Percentiles rank a stretch among this genome's conserved stretches.
phyloP scores from a whole-genome alignment of 2,888 invertebrate genomes.

The Quadriops clusia region DNA sequence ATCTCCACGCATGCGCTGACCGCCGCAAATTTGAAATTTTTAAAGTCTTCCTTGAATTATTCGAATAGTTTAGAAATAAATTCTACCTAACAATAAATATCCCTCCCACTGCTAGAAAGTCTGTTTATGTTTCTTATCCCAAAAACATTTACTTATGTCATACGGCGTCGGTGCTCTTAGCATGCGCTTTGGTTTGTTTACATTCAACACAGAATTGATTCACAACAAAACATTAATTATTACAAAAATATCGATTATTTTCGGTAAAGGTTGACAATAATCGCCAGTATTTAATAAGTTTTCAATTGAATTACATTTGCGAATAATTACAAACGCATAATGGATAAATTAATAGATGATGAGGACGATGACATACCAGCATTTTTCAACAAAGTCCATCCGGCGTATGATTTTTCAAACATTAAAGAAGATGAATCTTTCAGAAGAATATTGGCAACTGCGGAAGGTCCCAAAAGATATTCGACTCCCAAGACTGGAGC shows the following conservation, averaged over 20 bases:
- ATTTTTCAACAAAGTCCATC: constrained; percentile 20
- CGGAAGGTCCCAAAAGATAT: constrained; percentile 15
- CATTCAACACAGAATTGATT: constrained; percentile 10
- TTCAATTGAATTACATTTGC: too few species aligned
- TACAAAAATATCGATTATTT: constrained; percentile 3
- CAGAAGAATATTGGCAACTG: constrained; percentile 19
- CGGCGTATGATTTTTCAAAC: constrained; percentile 19
- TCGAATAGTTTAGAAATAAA: background rate
- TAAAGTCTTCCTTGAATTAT: background rate
- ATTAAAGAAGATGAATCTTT: constrained; percentile 21
- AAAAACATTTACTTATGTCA: background rate
- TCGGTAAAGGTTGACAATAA: too few species aligned
- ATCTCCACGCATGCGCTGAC: constrained; percentile 1
- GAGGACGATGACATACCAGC: constrained; percentile 21
- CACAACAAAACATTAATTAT: constrained; percentile 8
- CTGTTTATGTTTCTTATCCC: background rate
- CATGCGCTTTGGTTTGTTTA: constrained; percentile 1
- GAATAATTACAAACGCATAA: too few species aligned
- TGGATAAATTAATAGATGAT: too few species aligned
- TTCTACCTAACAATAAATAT: background rate
- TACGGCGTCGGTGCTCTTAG: too few species aligned
- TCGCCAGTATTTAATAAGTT: too few species aligned
- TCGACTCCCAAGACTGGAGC: constrained; percentile 39
- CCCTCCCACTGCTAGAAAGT: background rate
- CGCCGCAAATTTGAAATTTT: constrained; percentile 7